Percentiles rank a stretch among this genome's conserved stretches.
Conservation (phyloP, 2,888 invertebrate species). For the Alcis repandata region DNA sequence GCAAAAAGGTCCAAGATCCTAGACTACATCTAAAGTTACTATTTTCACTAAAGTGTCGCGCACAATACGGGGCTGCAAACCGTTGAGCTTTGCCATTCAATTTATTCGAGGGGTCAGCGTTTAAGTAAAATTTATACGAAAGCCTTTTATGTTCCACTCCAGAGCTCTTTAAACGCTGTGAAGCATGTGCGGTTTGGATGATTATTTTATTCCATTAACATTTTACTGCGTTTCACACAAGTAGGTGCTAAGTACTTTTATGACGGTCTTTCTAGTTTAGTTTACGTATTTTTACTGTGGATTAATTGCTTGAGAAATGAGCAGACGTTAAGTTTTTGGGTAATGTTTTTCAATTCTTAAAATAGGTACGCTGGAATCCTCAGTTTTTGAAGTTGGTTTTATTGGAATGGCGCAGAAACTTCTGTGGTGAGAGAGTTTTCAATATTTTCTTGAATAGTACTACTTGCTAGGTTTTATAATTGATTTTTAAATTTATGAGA, state of each 20-base stretch:
- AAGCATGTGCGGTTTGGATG: constrained; percentile 29
- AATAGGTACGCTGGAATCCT: too few species aligned
- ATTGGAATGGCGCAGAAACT: too few species aligned
- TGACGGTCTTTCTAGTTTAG: constrained; percentile 4
- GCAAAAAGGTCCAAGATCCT: not conserved
- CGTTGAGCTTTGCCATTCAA: constrained; percentile 50
- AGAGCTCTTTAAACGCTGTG: constrained; percentile 29
- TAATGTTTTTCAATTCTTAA: too few species aligned
- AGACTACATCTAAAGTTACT: constrained; percentile 28
- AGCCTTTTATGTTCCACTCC: constrained; percentile 41
- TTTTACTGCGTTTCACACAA: constrained; percentile 17
- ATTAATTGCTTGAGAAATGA: not conserved
- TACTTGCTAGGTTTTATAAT: too few species aligned
- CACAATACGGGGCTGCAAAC: constrained; percentile 40
- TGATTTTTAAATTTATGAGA: too few species aligned
- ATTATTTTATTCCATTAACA: constrained; percentile 26
- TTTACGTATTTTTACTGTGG: not conserved
- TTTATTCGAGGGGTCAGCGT: constrained; percentile 57
- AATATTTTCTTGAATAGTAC: too few species aligned
- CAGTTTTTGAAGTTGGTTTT: too few species aligned
- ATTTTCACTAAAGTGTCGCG: constrained; percentile 41
- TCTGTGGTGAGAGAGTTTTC: too few species aligned
- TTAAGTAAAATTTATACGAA: constrained; percentile 59
- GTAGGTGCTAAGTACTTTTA: constrained; percentile 2
- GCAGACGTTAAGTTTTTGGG: too few species aligned